These are phyloP conservation scores for Chromobotia macracanthus DNA, from an alignment of 2,797 vertebrate genomes.

Conservation along the genomic window DNA sequence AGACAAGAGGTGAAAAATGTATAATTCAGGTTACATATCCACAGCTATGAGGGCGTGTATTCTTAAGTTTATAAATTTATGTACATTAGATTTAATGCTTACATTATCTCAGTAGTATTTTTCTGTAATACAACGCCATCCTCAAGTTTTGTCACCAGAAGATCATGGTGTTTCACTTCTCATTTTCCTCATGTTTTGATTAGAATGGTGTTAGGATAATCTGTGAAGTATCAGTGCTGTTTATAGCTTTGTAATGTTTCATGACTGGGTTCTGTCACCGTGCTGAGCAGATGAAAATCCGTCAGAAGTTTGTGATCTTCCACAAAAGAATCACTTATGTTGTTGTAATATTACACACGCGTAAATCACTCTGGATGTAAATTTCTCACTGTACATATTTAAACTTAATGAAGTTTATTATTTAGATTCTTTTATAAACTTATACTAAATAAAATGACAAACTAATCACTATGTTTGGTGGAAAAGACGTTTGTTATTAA, in stretches of 20 bases:
- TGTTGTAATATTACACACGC: background rate
- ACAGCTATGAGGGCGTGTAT: too few species aligned
- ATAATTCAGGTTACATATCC: too few species aligned
- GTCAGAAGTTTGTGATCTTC: background rate
- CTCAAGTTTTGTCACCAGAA: background rate
- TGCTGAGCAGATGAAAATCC: background rate
- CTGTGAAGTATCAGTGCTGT: background rate
- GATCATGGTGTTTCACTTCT: background rate
- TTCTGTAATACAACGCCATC: background rate
- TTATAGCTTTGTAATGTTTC: background rate
- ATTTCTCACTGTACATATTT: too few species aligned
- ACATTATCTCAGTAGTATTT: too few species aligned
- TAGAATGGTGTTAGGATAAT: background rate
- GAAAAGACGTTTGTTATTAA: background rate
- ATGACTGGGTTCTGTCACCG: background rate
- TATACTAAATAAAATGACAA: background rate
- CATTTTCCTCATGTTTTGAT: background rate
- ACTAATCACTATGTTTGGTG: background rate
- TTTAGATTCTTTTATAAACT: too few species aligned
- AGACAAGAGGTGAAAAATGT: background rate
- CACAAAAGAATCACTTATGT: background rate
- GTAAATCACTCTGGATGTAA: background rate
- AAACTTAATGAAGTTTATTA: too few species aligned
- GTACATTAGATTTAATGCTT: too few species aligned
- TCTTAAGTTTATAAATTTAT: too few species aligned